These are phyloP conservation scores for Sceliomorpha sp. DNA, from an alignment of 2,888 invertebrate species.

Conservation along the genomic window DNA sequence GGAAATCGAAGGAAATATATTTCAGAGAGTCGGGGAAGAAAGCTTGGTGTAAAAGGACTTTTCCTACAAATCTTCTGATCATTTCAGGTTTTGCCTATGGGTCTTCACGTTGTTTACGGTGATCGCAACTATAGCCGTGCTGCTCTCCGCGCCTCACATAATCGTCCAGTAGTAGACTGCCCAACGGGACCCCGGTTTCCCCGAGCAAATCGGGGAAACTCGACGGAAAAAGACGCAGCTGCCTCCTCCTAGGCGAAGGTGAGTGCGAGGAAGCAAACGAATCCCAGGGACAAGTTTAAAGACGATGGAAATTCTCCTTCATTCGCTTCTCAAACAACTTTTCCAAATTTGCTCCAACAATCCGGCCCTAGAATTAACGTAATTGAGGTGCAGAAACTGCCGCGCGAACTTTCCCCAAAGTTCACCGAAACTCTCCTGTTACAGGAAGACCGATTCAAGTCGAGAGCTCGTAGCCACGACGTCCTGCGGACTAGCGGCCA, in stretches of 20 bases:
- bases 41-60: no score
- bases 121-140: conserved; percentile 94
- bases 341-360: no score
- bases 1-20: conserved; percentile 26
- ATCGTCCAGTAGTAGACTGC: conserved; percentile 90
- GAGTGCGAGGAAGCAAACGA: no score
- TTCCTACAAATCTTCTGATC: conserved; percentile 51
- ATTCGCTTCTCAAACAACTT: no score
- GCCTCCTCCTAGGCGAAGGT: conserved; percentile 62
- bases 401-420: no score
- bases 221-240: conserved; percentile 57
- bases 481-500: conserved; percentile 26
- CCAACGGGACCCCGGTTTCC: conserved; percentile 71
- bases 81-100: conserved; percentile 92
- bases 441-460: conserved; percentile 38
- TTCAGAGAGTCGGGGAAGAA: conserved; percentile 5
- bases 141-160: conserved; percentile 95
- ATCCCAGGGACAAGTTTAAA: no score
- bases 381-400: no score
- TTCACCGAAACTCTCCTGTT: no score
- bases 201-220: conserved; percentile 57
- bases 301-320: neutral
- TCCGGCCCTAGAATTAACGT: no score
- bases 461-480: conserved; percentile 24
- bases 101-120: conserved; percentile 97